Conservation (phyloP, 2,113 vertebrate genomes). For the Thinocorus orbignyianus region DNA sequence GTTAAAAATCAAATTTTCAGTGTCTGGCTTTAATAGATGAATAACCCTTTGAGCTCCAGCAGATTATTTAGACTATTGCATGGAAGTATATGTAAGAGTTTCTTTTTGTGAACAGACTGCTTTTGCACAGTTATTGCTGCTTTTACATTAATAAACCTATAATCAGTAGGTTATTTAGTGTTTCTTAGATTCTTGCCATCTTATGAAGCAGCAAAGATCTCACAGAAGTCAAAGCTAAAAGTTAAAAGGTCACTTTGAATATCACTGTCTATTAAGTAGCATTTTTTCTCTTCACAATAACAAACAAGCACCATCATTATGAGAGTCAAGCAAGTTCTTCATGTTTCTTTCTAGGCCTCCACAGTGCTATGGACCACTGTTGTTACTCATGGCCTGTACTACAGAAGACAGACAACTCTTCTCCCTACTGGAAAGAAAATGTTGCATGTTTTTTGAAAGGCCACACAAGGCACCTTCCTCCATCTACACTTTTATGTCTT, state of each 20-base stretch:
- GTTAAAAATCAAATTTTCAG: background rate
- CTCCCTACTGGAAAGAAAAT: background rate
- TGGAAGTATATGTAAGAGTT: background rate
- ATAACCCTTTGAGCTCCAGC: background rate
- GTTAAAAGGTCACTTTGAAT: background rate
- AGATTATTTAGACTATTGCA: background rate
- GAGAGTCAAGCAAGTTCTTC: background rate
- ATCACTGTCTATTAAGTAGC: background rate
- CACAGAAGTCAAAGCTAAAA: background rate
- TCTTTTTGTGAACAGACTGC: background rate
- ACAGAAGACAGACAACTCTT: background rate
- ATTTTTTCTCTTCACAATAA: background rate
- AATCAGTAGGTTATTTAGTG: background rate
- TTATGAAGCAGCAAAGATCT: background rate
- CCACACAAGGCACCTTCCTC: background rate
- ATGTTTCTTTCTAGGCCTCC: background rate
- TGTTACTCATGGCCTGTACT: background rate
- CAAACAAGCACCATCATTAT: background rate
- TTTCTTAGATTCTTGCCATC: background rate
- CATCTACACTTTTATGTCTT: background rate
- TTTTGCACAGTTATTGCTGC: background rate
- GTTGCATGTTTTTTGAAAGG: background rate
- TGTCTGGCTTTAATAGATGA: background rate
- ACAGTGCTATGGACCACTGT: background rate
- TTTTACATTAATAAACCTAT: background rate